Percentiles rank a stretch among this genome's conserved stretches.
Conservation (phyloP, 2,888 invertebrate species). For the Xanthorhoe spadicearia region DNA sequence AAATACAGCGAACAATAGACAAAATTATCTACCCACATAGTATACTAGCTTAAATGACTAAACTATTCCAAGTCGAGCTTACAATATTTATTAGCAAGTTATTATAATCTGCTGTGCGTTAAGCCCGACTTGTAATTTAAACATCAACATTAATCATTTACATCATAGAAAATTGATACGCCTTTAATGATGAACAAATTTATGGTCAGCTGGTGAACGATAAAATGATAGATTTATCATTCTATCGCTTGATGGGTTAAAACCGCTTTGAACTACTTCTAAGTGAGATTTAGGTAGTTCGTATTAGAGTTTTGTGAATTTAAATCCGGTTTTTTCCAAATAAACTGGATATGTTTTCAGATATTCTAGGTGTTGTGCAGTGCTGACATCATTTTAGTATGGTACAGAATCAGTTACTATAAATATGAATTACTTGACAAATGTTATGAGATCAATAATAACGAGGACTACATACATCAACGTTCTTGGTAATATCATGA, state of each 20-base stretch:
- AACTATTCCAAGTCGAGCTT: constrained; percentile 13
- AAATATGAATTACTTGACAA: too few relatives aligned
- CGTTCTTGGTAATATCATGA: too few relatives aligned
- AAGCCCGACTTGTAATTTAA: constrained; percentile 31
- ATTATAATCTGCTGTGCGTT: constrained; percentile 28
- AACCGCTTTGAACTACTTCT: constrained; percentile 37
- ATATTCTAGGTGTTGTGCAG: constrained; percentile 23
- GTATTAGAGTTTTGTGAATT: constrained; percentile 40
- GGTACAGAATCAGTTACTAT: too few relatives aligned
- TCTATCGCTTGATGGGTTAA: background rate
- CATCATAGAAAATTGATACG: constrained; percentile 54
- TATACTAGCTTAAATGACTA: background rate
- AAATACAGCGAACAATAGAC: background rate
- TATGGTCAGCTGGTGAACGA: constrained; percentile 51
- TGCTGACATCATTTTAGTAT: constrained; percentile 16
- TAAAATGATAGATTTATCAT: constrained; percentile 12
- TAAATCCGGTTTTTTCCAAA: constrained; percentile 43
- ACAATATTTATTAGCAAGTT: constrained; percentile 26
- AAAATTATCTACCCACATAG: too few relatives aligned
- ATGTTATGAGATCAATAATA: too few relatives aligned
- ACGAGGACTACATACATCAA: too few relatives aligned
- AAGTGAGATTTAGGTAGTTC: constrained; percentile 34
- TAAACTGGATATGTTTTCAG: constrained; percentile 22
- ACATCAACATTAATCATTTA: constrained; percentile 42
- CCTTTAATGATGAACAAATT: constrained; percentile 52